A percentile compares a stretch with the other conserved stretches of the same genome.
Evolutionary conservation across 2,113 vertebrate species (phyloP).

Genomic region (Hyperopisus bebe): DNA sequence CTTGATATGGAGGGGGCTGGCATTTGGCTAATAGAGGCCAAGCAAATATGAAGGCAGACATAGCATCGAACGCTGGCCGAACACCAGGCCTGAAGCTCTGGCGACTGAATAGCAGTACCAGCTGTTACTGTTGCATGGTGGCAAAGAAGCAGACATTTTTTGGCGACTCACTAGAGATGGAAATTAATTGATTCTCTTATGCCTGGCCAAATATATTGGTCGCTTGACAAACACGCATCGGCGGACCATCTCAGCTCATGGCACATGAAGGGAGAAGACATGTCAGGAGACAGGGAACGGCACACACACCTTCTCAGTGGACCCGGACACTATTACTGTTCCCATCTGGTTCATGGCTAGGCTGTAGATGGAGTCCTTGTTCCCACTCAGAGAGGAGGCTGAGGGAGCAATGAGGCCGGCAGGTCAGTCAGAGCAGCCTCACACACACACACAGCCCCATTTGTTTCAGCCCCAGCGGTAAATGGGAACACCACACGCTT

Average conservation of each 20-base stretch:
- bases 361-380: slow-evolving; percentile 99
- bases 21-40: neutral
- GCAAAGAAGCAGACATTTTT: neutral
- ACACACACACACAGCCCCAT: neutral
- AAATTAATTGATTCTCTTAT: neutral
- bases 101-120: neutral
- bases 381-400: slow-evolving; percentile 97
- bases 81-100: neutral
- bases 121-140: neutral
- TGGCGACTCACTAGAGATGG: neutral
- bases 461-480: neutral
- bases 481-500: neutral
- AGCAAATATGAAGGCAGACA: neutral
- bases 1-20: neutral
- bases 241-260: neutral
- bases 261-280: neutral
- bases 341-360: slow-evolving; percentile 99
- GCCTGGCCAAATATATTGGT: neutral
- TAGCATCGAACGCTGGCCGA: neutral
- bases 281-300: neutral
- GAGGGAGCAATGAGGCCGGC: slow-evolving; percentile 30
- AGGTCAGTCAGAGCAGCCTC: neutral
- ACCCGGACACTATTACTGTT: slow-evolving; percentile 95
- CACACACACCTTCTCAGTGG: slow-evolving; percentile 86
- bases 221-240: neutral